Evolutionary conservation across 2,113 vertebrate genomes (phyloP), one percentile per base, ranked within the genome.

Genomic region (Lampris megalopsis): DNA sequence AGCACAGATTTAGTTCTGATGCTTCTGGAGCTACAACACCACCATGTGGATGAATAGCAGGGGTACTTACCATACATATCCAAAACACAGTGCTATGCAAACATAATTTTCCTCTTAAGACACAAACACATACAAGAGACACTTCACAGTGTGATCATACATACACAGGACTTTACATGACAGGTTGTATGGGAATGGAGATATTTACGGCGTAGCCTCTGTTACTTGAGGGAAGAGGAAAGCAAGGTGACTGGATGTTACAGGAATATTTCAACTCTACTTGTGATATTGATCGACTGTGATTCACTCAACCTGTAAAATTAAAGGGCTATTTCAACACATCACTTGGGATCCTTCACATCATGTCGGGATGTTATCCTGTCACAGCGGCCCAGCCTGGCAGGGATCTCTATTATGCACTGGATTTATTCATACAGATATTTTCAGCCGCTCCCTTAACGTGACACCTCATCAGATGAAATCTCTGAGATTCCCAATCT

Each of bases 21-120:
- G 35, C 87, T 78, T 85, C 41, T 81, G 2, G 78, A 81, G 65
- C 81, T 77, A 76, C 62, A 86, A 85, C 81, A 68, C 91, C 90
- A 86, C 84, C 90, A 63, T 73, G 88, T 90, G 92, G 90, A 79
- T 62, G 0, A 37, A 63, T 56, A 43, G 13, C 24, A 60, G 43
- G 11, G 56, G 63, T 52, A 69, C 24, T 24, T 10, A 40, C n/a
- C 7, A 8, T 50, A n/a, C 35, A 56, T 24, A 54, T 1, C 9
- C 1, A 54, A 41, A 60, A 35, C 50, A n/a, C 2, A n/a, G 35
- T 50, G 13, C 48, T 52, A 24, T 24, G 24, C 24, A 24, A 24
- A 24, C 24, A 24, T 24, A 5, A 7, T 52, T 11, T 6, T 38
- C 47, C 42, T 6, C 37, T 40, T 9, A 3, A 45, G 45, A 59